Evolutionary conservation across 2,797 vertebrate species (phyloP).

Genomic region (Neostethus bicornis): DNA sequence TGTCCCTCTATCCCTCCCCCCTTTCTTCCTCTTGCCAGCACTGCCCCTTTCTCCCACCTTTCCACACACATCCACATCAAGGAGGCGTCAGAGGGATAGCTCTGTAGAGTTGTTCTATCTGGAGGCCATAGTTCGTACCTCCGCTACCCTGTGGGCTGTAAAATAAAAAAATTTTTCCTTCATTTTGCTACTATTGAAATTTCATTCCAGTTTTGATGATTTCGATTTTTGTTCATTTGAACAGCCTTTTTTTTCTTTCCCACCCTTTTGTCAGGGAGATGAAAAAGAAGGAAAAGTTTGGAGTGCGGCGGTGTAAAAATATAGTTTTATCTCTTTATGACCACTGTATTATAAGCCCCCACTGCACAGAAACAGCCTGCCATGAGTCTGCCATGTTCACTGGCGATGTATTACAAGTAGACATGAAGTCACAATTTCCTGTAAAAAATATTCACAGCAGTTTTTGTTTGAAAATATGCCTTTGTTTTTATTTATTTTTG

Average conservation of each 20-base stretch:
- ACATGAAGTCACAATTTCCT: slow-evolving; percentile 10
- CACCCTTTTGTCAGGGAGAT: slow-evolving; percentile 8
- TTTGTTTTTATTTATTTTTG: slow-evolving; percentile 10
- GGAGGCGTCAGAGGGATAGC: slow-evolving; percentile 41
- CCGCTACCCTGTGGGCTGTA: slow-evolving; percentile 57
- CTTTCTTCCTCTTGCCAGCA: slow-evolving; percentile 16
- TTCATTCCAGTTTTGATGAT: slow-evolving; percentile 75
- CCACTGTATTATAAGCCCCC: slow-evolving; percentile 42
- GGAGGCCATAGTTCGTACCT: slow-evolving; percentile 50
- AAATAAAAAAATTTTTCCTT: slow-evolving; percentile 59
- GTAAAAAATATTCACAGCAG: slow-evolving; percentile 21
- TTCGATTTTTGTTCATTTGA: slow-evolving; percentile 34
- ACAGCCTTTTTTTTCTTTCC: slow-evolving; percentile 18
- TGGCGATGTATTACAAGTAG: slow-evolving; percentile 19
- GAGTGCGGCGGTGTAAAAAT: slow-evolving; percentile 6
- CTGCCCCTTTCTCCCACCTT: not conserved
- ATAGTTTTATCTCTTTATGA: slow-evolving; percentile 13
- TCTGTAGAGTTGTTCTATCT: slow-evolving; percentile 52
- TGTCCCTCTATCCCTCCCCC: no score
- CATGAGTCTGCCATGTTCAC: slow-evolving; percentile 2
- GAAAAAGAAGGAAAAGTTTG: slow-evolving; percentile 16
- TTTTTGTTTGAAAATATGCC: slow-evolving; percentile 30
- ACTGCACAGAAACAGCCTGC: slow-evolving; percentile 14
- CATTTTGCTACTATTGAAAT: slow-evolving; percentile 63
- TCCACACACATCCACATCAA: slow-evolving; percentile 5